Base-by-base conservation (phyloP, 2,888 invertebrate genomes). In the Dynastes tityus region DNA sequence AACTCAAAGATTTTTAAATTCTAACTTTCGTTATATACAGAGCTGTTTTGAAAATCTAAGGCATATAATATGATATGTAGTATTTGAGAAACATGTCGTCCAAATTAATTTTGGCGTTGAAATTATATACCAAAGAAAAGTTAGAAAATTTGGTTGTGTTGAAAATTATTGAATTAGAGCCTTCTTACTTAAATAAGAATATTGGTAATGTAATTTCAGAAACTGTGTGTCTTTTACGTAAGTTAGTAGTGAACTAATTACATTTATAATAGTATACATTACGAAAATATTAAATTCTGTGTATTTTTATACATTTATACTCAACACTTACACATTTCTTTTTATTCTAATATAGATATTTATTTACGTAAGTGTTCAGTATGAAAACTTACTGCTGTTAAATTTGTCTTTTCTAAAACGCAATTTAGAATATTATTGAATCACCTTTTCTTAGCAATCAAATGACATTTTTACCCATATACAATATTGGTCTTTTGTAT, bases 241-340 rank as follows among this genome's bases (percentile, higher is more conserved):
- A 13, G n/a, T 53, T 53, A 53, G 16, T 53, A 16, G 53, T 55
- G 55, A 55, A 55, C 32, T 32, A 9, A 8, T 58, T 58, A 61
- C 61, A 61, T 61, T 29, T 16, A n/a, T 51, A 32, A 37, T 51
- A 37, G 11, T 63, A 74, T 29, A 61, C 61, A 11, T 61, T 74
- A 74, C 32, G 76, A 76, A 76, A 76, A 76, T 76, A 76, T 76
- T 53, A 76, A 53, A n/a, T 22, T 76, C 37, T 75, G 22, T 75
- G 29, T 49, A 29, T 64, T 75, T 75, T 75, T 75, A 64, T 64
- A 45, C 51, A 75, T 22, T 40, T 74, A 74, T 61, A 63, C 58
- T 58, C 61, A 45, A 74, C 74, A 74, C 37, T 45, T 63, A 74
- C 40, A 74, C 40, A 32, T 55, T 55, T 55, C 13, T 55, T 55